Evolutionary conservation across 2,113 vertebrate genomes (phyloP), one percentile per base, ranked within the genome.

Genomic region (Periophthalmus modestus): DNA sequence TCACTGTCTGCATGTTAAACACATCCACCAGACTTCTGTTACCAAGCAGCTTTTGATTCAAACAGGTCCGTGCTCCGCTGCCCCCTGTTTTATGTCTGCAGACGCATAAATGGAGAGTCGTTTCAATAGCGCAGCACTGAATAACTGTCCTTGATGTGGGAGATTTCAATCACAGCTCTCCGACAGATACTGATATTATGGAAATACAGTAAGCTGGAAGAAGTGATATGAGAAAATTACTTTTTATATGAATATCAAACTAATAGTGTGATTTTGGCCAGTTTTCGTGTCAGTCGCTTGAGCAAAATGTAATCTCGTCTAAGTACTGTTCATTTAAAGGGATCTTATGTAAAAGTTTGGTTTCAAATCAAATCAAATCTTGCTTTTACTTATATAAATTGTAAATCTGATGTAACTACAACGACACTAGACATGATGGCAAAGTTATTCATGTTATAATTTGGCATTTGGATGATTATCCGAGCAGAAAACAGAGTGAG

Each of bases 131-230:
- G 43, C 33, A 65, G 34, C 18, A n/a, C 34, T 65, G 34, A 65
- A 65, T 18, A 63, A 34, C 59, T 63, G 59, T 63, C 59, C 24
- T 63, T 63, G 59, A 63, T 63, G 6, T 28, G 28, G 7, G 34
- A 6, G 28, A 9, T n/a, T 59, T 19, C 34, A 65, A 65, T 65
- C 28, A 63, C 2, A 18, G 18, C 34, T 39, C 9, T 39, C 18
- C 11, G 62, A 39, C 2, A 36, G 34, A 65, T n/a, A 65, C 34
- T 65, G 62, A 65, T n/a, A 65, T 19, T 21, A 36, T 65, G 16
- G 7, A n/a, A 34, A 36, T 15, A 62, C 5, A 18, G 14, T 13
- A 33, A 13, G 1, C 16, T 13, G 28, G 59, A n/a, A 33, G 14
- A 36, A 62, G 14, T 28, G 15, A 19, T 59, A 14, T 59, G 57